Base-by-base conservation (phyloP, 2,797 vertebrate species). In the Fistularia tabacaria region DNA sequence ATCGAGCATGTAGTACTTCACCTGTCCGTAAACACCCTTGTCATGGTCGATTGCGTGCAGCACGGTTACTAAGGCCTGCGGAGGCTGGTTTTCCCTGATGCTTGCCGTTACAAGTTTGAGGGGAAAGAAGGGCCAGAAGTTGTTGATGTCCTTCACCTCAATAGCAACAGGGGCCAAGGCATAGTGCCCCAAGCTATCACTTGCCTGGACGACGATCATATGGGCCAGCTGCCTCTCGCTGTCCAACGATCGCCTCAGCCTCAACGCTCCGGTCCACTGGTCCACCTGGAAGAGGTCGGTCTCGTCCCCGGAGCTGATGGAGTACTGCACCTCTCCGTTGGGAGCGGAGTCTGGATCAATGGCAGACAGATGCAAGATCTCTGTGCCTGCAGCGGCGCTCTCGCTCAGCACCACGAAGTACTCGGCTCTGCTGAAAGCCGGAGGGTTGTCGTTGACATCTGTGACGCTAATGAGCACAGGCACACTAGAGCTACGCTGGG, bases 371-470 rank as follows among this genome's bases (percentile, higher is more conserved):
- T 94, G 92, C 57, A 97, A 75, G 67, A 99, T 88, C 79, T 99
- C 96, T 0, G 93, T 92, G 50, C 96, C 96, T 0, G 91, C 85
- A 0, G 86, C 84, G 0, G 90, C 80, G 0, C 87, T 91, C 73
- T 98, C 97, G 0, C 89, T 96, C 52, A 98, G 84, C 0, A 86
- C 85, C 0, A 93, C 83, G 0, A 37, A 90, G 70, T 98, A 99
- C 69, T 93, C 91, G 0, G 92, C 83, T 1, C 86, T 90, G 38
- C 83, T 66, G 57, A 99, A 99, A n/a, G 91, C 88, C 0, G 97
- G 97, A 0, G 95, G 90, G 81, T 98, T 98, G 86, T 99, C 97
- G 0, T 99, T 96, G 54, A 94, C 76, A 0, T 99, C 97, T 12
- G 79, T 84, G 50, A 99, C 86, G 0, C 87, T 91, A 75, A 99